Evolutionary conservation across 2,888 invertebrate species (phyloP).

Genomic region (Disparrhopalites patrizii): DNA sequence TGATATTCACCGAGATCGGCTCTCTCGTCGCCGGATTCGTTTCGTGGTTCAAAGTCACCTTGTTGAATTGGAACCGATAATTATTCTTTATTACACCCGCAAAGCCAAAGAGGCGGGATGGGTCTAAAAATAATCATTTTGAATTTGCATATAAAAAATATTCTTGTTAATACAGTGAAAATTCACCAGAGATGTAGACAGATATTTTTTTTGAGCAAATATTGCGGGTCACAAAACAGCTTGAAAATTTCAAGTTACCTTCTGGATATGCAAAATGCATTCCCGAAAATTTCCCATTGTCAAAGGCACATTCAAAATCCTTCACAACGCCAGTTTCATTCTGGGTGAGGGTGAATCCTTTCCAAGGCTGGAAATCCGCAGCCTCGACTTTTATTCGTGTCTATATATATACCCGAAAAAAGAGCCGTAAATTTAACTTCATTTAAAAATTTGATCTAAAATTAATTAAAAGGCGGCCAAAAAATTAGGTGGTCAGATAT

Average conservation of each 20-base stretch:
- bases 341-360: not conserved
- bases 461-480: not conserved
- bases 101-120: not conserved
- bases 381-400: not conserved
- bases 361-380: not conserved
- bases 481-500: not conserved
- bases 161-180: not conserved
- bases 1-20: slow-evolving; percentile 21
- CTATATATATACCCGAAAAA: too few species aligned
- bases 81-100: not conserved
- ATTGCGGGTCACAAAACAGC: too few species aligned
- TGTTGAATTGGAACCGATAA: slow-evolving; percentile 3
- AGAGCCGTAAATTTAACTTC: too few species aligned
- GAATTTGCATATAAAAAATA: not conserved
- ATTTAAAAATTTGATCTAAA: too few species aligned
- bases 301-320: not conserved
- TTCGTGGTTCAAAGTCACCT: slow-evolving; percentile 17
- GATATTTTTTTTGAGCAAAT: too few species aligned
- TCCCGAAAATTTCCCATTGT: not conserved
- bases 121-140: not conserved
- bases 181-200: too few species aligned
- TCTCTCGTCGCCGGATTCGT: not conserved
- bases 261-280: not conserved
- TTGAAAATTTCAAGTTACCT: too few species aligned
- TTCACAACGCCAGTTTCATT: not conserved